A percentile compares a stretch with the other conserved stretches of the same genome.
Conservation (phyloP, 2,113 vertebrate genomes). For the Onychorhynchus coronatus region DNA sequence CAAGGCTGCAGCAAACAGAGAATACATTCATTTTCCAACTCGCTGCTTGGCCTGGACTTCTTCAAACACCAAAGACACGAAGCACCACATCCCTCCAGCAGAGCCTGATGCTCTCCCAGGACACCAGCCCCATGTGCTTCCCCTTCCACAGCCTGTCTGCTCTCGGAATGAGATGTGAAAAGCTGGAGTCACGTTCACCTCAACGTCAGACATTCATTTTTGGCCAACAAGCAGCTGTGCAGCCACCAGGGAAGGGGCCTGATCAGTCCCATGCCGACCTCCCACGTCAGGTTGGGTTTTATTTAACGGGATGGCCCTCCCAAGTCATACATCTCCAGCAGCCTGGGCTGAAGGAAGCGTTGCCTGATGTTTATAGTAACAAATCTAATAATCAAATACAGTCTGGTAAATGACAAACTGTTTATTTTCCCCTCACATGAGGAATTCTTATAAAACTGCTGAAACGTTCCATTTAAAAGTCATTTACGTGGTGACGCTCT, state of each 20-base stretch:
- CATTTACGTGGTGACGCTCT: neutral
- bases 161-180: neutral
- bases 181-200: neutral
- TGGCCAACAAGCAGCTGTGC: neutral
- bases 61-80: neutral
- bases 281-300: neutral
- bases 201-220: neutral
- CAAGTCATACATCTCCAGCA: neutral
- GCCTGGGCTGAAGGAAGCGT: neutral
- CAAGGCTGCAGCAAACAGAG: neutral
- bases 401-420: slow-evolving; percentile 14
- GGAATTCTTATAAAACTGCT: slow-evolving; percentile 31
- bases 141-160: neutral
- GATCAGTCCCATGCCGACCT: neutral
- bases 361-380: slow-evolving; percentile 13
- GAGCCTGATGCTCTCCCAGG: neutral
- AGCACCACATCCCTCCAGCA: neutral
- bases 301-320: neutral
- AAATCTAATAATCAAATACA: neutral
- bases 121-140: neutral
- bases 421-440: slow-evolving; percentile 27
- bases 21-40: neutral
- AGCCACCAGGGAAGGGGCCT: neutral
- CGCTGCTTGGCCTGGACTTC: neutral
- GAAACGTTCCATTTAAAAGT: slow-evolving; percentile 39